A percentile compares a stretch with the other conserved stretches of the same genome.
phyloP scores from a whole-genome alignment of 2,797 vertebrate species.

The Hypotaenidia okinawae region DNA sequence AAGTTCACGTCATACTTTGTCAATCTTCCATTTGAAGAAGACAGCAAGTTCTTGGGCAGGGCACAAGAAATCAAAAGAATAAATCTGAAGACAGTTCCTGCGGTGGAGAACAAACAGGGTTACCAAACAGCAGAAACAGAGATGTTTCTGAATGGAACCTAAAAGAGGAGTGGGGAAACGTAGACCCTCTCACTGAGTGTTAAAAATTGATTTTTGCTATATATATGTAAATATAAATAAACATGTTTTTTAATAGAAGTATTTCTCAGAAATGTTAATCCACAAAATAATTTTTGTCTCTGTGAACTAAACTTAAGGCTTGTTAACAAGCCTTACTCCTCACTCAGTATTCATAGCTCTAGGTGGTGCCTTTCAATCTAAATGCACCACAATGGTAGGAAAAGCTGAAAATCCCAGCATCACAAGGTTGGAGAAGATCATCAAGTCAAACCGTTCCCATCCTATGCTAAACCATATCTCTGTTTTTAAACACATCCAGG shows the following conservation, averaged over 20 bases:
- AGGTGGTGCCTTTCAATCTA: neutral
- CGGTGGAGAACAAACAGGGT: neutral
- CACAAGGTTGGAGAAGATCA: too few relatives aligned
- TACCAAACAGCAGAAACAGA: neutral
- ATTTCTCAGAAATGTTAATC: neutral
- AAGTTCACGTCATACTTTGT: neutral
- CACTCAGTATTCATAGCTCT: neutral
- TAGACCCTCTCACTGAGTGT: neutral
- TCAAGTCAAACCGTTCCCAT: too few relatives aligned
- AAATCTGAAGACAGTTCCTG: neutral
- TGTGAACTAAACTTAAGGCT: neutral
- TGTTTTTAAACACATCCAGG: too few relatives aligned
- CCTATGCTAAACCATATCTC: too few relatives aligned
- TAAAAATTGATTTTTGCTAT: neutral
- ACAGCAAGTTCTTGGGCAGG: neutral
- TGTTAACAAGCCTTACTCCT: neutral
- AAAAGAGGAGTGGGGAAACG: neutral
- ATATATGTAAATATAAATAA: neutral
- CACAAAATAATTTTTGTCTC: neutral
- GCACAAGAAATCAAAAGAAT: neutral
- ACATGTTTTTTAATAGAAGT: too few relatives aligned
- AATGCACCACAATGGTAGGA: rapidly evolving
- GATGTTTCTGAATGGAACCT: neutral
- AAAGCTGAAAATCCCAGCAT: neutral
- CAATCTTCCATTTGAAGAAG: neutral